Evolutionary conservation across 1,140 invertebrate genomes (phyloP), one percentile per base, ranked within the genome.

Genomic region (Pteromalus puparum): DNA sequence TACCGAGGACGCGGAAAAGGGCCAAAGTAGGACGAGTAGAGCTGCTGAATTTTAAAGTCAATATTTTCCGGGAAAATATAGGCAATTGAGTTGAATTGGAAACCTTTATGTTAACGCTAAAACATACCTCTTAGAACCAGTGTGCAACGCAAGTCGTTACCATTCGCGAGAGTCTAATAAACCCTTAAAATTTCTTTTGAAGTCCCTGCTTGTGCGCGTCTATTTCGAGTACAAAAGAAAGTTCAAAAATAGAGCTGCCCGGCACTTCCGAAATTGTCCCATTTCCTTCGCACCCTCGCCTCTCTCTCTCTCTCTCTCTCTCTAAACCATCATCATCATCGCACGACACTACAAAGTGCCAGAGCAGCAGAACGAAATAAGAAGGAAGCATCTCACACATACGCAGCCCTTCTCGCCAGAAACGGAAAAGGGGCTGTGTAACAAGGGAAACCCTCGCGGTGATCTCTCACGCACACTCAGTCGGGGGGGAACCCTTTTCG

Each of bases 381-480:
- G 5, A 67, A 46, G n/a, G 68, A 68, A 79, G 53, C 12, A 3
- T 46, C 67, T 2, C 30, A 34, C 30, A 34, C 30, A 34, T 34
- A 0, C 30, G n/a, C 53, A 61, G 42, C 5, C 26, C 28, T 9
- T n/a, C 18, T 30, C 21, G 15, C 1, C n/a, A 42, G 18, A 72
- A n/a, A 38, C 70, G 46, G 70, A 53, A 82, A 61, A 74, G 68
- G n/a, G 21, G 21, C 53, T 61, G 21, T 61, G 21, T 15, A 18
- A 61, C 67, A n/a, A 61, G 53, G 48, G 82, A 83, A 83, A 83
- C 82, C 82, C 42, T 77, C 77, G 74, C n/a, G 53, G 74, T 77
- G 74, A 72, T 77, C 48, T 81, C 61, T 10, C 61, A 7, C 48
- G 9, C 48, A 53, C 48, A 53, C 26, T 7, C 12, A 21, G 73